phyloP scores from a whole-genome alignment of 2,113 vertebrate genomes.

The Hippolais icterina region DNA sequence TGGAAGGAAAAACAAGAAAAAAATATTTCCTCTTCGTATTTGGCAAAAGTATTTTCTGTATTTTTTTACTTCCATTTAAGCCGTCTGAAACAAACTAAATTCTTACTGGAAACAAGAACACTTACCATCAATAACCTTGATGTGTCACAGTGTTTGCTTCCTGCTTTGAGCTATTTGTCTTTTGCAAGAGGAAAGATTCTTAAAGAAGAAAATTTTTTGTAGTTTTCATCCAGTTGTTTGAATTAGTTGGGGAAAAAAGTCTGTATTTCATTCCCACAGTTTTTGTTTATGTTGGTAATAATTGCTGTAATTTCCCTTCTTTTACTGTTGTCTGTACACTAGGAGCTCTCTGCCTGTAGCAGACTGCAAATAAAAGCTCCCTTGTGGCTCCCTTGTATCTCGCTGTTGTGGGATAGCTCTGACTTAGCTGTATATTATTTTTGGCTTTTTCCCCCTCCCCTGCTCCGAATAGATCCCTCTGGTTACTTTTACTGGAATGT shows the following conservation, averaged over 20 bases:
- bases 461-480: neutral
- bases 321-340: accelerated
- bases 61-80: neutral
- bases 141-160: neutral
- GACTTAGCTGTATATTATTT: neutral
- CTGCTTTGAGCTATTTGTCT: neutral
- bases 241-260: neutral
- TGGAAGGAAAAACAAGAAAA: neutral
- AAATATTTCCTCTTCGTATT: neutral
- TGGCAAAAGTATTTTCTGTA: neutral
- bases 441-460: accelerated
- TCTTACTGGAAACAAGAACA: neutral
- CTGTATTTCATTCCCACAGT: neutral
- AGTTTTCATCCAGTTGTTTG: neutral
- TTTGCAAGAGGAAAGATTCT: neutral
- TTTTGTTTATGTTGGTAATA: neutral
- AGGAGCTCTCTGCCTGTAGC: neutral
- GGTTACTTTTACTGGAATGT: neutral
- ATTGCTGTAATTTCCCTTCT: neutral
- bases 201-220: neutral
- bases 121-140: neutral
- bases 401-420: neutral
- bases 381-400: neutral
- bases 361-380: neutral
- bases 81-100: neutral